Percentiles rank a stretch among this genome's conserved stretches.
Evolutionary conservation across 2,797 vertebrate genomes (phyloP).

Genomic region (Rachycentron canadum): DNA sequence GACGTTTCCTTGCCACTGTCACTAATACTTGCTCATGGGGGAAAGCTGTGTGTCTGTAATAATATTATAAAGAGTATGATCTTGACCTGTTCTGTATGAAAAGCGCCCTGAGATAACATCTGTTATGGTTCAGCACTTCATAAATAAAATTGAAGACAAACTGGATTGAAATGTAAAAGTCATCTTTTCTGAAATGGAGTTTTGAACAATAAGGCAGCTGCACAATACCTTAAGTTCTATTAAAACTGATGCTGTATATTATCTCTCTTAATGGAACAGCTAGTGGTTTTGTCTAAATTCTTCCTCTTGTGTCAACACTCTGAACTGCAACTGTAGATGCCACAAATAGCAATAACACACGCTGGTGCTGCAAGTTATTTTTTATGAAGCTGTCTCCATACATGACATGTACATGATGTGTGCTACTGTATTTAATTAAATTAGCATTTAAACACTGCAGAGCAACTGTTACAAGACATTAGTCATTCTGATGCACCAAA

Average conservation of each 20-base stretch:
- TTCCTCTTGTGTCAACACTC: background rate
- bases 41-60: background rate
- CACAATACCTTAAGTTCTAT: background rate
- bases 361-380: background rate
- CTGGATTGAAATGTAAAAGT: background rate
- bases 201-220: background rate
- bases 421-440: conserved; percentile 35
- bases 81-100: background rate
- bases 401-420: background rate
- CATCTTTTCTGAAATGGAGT: background rate
- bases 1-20: background rate
- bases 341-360: conserved; percentile 18
- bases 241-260: background rate
- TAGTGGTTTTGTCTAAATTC: background rate
- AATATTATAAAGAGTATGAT: background rate
- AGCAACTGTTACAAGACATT: conserved; percentile 29
- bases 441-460: conserved; percentile 19
- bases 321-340: background rate
- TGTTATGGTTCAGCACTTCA: no score
- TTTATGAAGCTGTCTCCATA: conserved; percentile 5
- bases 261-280: background rate
- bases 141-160: no score
- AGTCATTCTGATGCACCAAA: conserved; percentile 9
- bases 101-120: background rate
- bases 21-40: no score